Evolutionary conservation across 1,140 invertebrate genomes (phyloP).

Genomic region (Dendroctonus valens): DNA sequence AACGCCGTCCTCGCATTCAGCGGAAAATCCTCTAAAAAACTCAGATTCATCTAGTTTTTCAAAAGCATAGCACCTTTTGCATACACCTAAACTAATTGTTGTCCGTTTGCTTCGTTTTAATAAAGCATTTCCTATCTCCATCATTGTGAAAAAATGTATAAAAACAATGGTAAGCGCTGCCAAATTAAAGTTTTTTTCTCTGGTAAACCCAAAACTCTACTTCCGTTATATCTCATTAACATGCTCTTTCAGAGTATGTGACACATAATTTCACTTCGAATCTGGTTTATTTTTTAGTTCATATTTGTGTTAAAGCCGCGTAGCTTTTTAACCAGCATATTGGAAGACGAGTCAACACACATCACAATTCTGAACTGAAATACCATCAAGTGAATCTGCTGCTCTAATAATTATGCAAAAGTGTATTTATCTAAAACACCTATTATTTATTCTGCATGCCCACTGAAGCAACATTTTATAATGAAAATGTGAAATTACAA

Average conservation of each 20-base stretch:
- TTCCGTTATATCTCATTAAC: too few relatives aligned
- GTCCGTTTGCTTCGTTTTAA: not conserved
- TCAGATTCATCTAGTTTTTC: constrained; percentile 28
- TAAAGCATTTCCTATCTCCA: constrained; percentile 8
- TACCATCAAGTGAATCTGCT: constrained; percentile 1
- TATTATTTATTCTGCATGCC: constrained; percentile 18
- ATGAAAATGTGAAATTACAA: constrained; percentile 22
- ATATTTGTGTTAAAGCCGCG: too few relatives aligned
- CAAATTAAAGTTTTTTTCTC: too few relatives aligned
- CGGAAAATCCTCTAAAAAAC: constrained; percentile 70
- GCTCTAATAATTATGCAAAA: constrained; percentile 28
- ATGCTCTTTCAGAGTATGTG: too few relatives aligned
- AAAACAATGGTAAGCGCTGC: too few relatives aligned
- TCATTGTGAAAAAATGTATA: not conserved
- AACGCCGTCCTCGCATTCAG: constrained; percentile 60
- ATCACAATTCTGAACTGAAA: not conserved
- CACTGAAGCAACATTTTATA: constrained; percentile 23
- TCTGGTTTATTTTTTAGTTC: too few relatives aligned
- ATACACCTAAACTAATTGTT: not conserved
- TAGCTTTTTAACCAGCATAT: too few relatives aligned
- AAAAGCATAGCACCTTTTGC: constrained; percentile 7
- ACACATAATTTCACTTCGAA: too few relatives aligned
- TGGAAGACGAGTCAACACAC: too few relatives aligned
- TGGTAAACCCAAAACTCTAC: too few relatives aligned
- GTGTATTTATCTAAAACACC: constrained; percentile 19